Conservation (phyloP, 2,888 invertebrate species). For the Choristoneura rosaceana region DNA sequence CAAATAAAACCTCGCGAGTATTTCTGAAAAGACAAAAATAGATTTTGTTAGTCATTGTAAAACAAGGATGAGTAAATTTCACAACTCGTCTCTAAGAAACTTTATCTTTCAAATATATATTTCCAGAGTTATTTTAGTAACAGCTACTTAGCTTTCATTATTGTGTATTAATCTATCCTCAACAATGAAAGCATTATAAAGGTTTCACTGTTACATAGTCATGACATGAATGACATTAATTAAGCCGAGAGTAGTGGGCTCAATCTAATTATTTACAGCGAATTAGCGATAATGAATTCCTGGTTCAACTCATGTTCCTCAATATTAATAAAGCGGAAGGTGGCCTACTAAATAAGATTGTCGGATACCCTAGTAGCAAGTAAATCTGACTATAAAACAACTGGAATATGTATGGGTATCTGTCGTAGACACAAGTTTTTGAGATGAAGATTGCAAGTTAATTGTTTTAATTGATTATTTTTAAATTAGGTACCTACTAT, state of each 20-base stretch:
- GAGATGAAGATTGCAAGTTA: too few relatives aligned
- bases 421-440: too few relatives aligned
- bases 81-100: not conserved
- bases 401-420: too few relatives aligned
- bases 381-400: too few relatives aligned
- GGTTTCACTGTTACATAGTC: conserved; percentile 30
- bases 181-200: conserved; percentile 43
- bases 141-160: not conserved
- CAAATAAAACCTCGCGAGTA: not conserved
- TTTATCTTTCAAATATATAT: not conserved
- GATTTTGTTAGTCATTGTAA: not conserved
- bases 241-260: conserved; percentile 48
- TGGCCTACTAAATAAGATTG: not conserved
- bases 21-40: not conserved
- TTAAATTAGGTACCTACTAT: too few relatives aligned
- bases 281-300: conserved; percentile 38
- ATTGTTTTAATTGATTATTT: too few relatives aligned
- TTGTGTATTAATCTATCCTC: too few relatives aligned
- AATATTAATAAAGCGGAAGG: not conserved
- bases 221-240: conserved; percentile 51
- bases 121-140: not conserved
- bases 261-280: conserved; percentile 47
- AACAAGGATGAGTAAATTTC: not conserved
- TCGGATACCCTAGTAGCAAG: too few relatives aligned
- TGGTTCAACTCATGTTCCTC: not conserved